These are phyloP conservation scores for Trogon surrucura DNA, from an alignment of 2,113 vertebrate species.

Conservation along the genomic window DNA sequence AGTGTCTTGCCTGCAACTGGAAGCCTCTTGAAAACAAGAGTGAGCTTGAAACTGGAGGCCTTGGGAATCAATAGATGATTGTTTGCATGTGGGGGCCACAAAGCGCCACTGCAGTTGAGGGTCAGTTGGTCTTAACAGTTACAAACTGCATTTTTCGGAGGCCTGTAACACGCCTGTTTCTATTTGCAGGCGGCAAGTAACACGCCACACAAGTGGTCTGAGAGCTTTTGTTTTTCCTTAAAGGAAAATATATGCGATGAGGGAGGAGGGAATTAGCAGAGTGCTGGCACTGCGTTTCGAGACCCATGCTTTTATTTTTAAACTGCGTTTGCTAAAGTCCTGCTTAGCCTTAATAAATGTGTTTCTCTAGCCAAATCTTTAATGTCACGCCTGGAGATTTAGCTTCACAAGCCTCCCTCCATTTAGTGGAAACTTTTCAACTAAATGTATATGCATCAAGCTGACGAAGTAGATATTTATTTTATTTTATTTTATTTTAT, in stretches of 20 bases:
- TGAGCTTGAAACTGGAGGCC: slow-evolving; percentile 27
- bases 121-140: background rate
- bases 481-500: background rate
- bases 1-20: slow-evolving; percentile 4
- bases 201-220: background rate
- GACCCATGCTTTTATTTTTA: background rate
- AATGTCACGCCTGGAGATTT: background rate
- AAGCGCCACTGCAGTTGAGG: background rate
- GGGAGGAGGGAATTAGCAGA: background rate
- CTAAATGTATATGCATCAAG: background rate
- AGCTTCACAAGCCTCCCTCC: background rate
- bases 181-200: slow-evolving; percentile 22
- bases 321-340: background rate
- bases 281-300: background rate
- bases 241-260: slow-evolving; percentile 46
- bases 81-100: slow-evolving; percentile 36
- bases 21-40: slow-evolving; percentile 14
- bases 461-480: background rate
- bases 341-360: slow-evolving; percentile 8
- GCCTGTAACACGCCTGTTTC: slow-evolving; percentile 17
- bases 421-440: background rate
- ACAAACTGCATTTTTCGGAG: slow-evolving; percentile 10
- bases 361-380: background rate
- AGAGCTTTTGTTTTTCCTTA: slow-evolving; percentile 9
- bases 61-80: slow-evolving; percentile 52